A percentile compares a stretch with the other conserved stretches of the same genome.
Conservation (phyloP, 1,140 invertebrate species). For the Diprion similis region DNA sequence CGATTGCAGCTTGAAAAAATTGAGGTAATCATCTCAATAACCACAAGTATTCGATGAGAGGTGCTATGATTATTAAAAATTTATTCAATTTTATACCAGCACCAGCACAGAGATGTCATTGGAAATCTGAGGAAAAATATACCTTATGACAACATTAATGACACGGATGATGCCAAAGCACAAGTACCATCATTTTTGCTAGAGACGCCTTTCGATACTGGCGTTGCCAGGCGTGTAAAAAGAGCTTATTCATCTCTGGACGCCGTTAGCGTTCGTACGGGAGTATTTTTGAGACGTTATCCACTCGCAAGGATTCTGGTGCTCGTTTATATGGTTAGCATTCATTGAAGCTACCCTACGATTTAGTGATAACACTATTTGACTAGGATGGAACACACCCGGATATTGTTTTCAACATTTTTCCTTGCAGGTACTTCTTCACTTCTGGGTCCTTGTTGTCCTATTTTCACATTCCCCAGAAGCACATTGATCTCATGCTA, state of each 20-base stretch:
- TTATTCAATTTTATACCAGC: slow-evolving; percentile 44
- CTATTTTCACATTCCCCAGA: slow-evolving; percentile 75
- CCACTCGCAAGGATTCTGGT: slow-evolving; percentile 82
- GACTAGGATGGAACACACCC: background rate
- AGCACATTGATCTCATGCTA: slow-evolving; percentile 56
- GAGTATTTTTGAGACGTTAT: slow-evolving; percentile 81
- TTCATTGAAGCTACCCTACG: background rate
- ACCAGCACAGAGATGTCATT: slow-evolving; percentile 60
- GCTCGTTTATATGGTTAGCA: slow-evolving; percentile 75
- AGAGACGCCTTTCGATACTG: slow-evolving; percentile 80
- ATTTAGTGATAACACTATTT: too few species aligned
- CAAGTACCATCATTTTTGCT: slow-evolving; percentile 75
- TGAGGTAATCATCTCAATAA: slow-evolving; percentile 62
- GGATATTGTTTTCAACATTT: slow-evolving; percentile 30
- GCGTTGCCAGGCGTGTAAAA: slow-evolving; percentile 79
- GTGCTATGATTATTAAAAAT: slow-evolving; percentile 28
- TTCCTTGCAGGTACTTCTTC: slow-evolving; percentile 67
- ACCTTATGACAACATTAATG: slow-evolving; percentile 65
- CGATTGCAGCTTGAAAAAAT: slow-evolving; percentile 79
- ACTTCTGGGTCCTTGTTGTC: slow-evolving; percentile 76
- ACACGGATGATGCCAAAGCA: slow-evolving; percentile 73
- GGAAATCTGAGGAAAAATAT: slow-evolving; percentile 52
- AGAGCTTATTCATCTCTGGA: slow-evolving; percentile 80
- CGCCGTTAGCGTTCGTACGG: slow-evolving; percentile 77
- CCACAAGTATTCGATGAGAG: background rate